Evolutionary conservation across 1,140 invertebrate species (phyloP), one percentile per base, ranked within the genome.

Genomic region (Drosophila sp.): DNA sequence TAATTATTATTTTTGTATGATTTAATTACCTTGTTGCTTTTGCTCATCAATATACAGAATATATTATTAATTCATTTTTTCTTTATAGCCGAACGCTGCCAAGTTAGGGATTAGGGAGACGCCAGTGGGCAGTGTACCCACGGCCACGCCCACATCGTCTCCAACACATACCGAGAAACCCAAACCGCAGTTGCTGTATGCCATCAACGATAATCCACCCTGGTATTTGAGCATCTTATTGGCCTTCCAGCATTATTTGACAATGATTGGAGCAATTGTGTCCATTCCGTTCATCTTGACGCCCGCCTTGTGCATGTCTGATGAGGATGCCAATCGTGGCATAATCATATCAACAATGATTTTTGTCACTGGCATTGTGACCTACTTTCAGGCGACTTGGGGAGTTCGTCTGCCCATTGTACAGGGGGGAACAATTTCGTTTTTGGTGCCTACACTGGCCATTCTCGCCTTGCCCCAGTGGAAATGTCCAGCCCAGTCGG

Each of bases 341-440:
- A 94, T 97, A 80, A 95, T 98, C 27, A 96, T 98, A 66, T 96
- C 96, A 0, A 97, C 97, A 0, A 97, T 97, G 94, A 97, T 98
- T 63, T 97, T 98, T 82, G 96, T 97, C 3, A 97, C 96, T 29
- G 97, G 97, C 10, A 91, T 98, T 0, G 94, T 96, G 1, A 98
- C 97, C 0, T 94, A 96, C 72, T 70, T 98, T 1, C 97, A 98
- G 91, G 93, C 95, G 4, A 96, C 96, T 0, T 94, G 98, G 91
- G 97, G 97, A 6, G 95, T 96, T 60, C 92, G 94, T 0, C 72
- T 94, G 44, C 94, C 94, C 2, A 94, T 94, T 41, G 94, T 94
- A 0, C 94, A 96, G 95, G 97, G 97, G 3, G 96, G 96, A 0
- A 97, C 96, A 0, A 97, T 98, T 79, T 96, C 96, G 0, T 97